A percentile compares a stretch with the other conserved stretches of the same genome.
Conservation (phyloP, 1,140 invertebrate species). For the Procambarus clarkii region DNA sequence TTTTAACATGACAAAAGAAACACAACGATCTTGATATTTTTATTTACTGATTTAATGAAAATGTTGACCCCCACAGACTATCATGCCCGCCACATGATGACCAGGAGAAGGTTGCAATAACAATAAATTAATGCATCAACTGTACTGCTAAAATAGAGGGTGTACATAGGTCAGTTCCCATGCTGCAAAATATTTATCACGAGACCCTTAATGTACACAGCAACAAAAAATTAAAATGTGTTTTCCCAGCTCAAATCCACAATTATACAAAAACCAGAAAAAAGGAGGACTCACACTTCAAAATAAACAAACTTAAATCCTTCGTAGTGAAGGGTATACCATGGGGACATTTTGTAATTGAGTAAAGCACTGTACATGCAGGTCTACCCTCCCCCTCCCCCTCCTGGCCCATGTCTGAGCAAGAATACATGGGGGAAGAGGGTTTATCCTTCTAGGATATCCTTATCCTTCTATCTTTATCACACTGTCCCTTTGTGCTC, state of each 20-base stretch:
- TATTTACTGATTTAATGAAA: constrained; percentile 45
- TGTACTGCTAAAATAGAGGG: neutral
- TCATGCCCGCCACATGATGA: constrained; percentile 27
- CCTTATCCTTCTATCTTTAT: neutral
- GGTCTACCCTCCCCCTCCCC: no score
- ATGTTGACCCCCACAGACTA: constrained; percentile 28
- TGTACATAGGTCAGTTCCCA: neutral
- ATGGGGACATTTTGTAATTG: neutral
- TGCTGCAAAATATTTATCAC: neutral
- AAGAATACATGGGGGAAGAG: constrained; percentile 6
- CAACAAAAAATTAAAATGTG: neutral
- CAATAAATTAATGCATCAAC: neutral
- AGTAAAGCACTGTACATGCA: constrained; percentile 15
- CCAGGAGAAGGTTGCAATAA: constrained; percentile 37
- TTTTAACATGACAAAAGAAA: neutral
- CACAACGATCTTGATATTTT: constrained; percentile 10
- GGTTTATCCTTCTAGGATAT: no score
- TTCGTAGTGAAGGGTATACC: neutral
- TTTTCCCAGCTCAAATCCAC: neutral
- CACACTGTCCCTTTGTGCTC: neutral
- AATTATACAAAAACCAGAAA: neutral
- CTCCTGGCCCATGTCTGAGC: constrained; percentile 34
- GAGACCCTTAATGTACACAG: neutral
- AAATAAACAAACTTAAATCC: neutral
- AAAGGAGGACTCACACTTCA: neutral